Base-by-base conservation (phyloP, 1,140 invertebrate species). In the Scaptomyza graminum region DNA sequence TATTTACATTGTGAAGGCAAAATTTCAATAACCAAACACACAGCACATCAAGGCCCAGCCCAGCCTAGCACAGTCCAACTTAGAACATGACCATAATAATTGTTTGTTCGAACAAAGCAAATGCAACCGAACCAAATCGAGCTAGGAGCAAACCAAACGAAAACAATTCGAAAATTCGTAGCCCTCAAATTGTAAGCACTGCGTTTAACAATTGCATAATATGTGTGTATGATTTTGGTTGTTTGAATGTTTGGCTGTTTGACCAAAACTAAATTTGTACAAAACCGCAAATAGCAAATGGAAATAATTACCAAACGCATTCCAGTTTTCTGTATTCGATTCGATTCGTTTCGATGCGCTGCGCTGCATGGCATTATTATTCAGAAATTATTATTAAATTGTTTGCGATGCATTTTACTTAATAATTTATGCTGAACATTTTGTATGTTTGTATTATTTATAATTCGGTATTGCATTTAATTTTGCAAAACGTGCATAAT, bases 251-350 rank as follows among this genome's bases (percentile, higher is more conserved):
- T 55, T 41, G 61, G 18, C 37, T 46, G 37, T 46, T 47, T 49
- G 44, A 65, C 67, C 59, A 15, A 51, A 71, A 51, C 56, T 60
- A 18, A 49, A 72, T 72, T 59, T 55, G 50, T 6, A 31, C 43
- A 46, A 56, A 61, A 51, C 65, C 70, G 25, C 70, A 73, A 68
- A 73, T 62, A 28, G 16, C 31, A 68, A 62, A 74, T 61, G 57
- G 47, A 63, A 69, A 62, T 69, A 55, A 56, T 56, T 62, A 37
- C 44, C 39, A 15, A 56, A 68, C 18, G n/a, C 51, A 59, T 59
- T 66, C 37, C 39, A 43, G 15, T 34, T 2, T 34, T 0, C 31
- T 9, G 31, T 0, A 34, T 70, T 56, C 25, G 31, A 51, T 60
- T 67, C 37, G 28, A 31, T 7, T 31, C 28, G 28, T 25, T 8